Evolutionary conservation across 2,888 invertebrate species (phyloP).

Genomic region (Lepidocyrtinus sp.): DNA sequence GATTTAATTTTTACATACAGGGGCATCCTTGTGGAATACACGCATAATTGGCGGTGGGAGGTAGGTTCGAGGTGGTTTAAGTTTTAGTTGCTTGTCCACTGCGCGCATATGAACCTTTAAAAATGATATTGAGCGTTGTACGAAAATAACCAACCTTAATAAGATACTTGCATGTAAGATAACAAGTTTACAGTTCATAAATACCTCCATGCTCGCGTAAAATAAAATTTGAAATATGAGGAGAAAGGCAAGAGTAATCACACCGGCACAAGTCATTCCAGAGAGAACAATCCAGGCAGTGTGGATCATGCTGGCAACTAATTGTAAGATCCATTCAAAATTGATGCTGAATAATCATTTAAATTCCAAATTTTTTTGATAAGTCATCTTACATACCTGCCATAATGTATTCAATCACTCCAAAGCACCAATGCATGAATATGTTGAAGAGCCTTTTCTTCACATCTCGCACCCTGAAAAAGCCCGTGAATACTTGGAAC

Average conservation of each 20-base stretch:
- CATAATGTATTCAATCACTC: slow-evolving; percentile 50
- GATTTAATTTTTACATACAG: slow-evolving; percentile 31
- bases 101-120: slow-evolving; percentile 43
- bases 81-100: slow-evolving; percentile 41
- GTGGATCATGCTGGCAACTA: slow-evolving; percentile 39
- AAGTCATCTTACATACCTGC: slow-evolving; percentile 28
- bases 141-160: slow-evolving; percentile 1
- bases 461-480: slow-evolving; percentile 31
- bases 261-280: slow-evolving; percentile 39
- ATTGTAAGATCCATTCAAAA: too few species aligned
- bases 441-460: slow-evolving; percentile 47
- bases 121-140: neutral
- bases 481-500: slow-evolving; percentile 41
- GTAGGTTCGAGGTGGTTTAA: slow-evolving; percentile 41
- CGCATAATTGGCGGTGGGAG: slow-evolving; percentile 55
- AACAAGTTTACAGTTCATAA: neutral
- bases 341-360: too few species aligned
- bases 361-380: too few species aligned
- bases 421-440: slow-evolving; percentile 52
- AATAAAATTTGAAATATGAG: slow-evolving; percentile 34
- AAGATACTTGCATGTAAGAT: too few species aligned
- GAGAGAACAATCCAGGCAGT: slow-evolving; percentile 22
- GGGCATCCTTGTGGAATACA: slow-evolving; percentile 53
- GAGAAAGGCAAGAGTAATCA: slow-evolving; percentile 23
- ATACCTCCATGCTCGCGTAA: slow-evolving; percentile 51